Conservation (phyloP, 2,113 vertebrate species). For the Otus sunia region DNA sequence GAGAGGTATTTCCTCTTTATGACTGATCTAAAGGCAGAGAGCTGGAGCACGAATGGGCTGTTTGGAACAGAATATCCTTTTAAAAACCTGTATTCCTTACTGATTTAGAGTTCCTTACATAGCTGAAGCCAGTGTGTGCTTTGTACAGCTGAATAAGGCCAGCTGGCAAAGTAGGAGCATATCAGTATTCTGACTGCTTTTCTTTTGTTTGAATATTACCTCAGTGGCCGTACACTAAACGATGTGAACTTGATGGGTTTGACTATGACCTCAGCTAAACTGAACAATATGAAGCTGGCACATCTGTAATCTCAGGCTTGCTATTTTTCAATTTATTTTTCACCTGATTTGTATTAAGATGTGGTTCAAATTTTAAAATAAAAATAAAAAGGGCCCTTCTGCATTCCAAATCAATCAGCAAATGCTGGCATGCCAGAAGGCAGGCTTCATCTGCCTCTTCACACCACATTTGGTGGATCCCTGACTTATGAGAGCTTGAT, state of each 20-base stretch:
- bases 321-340: slow-evolving; percentile 60
- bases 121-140: slow-evolving; percentile 41
- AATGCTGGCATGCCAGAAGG: slow-evolving; percentile 40
- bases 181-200: slow-evolving; percentile 44
- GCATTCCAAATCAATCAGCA: slow-evolving; percentile 34
- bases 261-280: slow-evolving; percentile 43
- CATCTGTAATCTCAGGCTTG: slow-evolving; percentile 45
- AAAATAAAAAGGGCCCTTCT: slow-evolving; percentile 37
- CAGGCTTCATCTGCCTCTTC: slow-evolving; percentile 59
- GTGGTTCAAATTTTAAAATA: slow-evolving; percentile 56
- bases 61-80: slow-evolving; percentile 47
- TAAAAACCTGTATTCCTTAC: slow-evolving; percentile 37
- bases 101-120: slow-evolving; percentile 2
- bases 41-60: slow-evolving; percentile 10
- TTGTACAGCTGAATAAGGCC: slow-evolving; percentile 45
- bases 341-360: slow-evolving; percentile 61
- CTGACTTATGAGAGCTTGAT: slow-evolving; percentile 59
- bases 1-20: slow-evolving; percentile 49
- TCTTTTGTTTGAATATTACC: slow-evolving; percentile 55
- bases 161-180: slow-evolving; percentile 17
- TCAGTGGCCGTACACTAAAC: slow-evolving; percentile 17
- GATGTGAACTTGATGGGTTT: slow-evolving; percentile 42
- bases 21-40: slow-evolving; percentile 47
- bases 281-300: slow-evolving; percentile 31
- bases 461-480: slow-evolving; percentile 55